A percentile compares a stretch with the other conserved stretches of the same genome.
Evolutionary conservation across 2,888 invertebrate species (phyloP).

Genomic region (Nomada ruficornis): DNA sequence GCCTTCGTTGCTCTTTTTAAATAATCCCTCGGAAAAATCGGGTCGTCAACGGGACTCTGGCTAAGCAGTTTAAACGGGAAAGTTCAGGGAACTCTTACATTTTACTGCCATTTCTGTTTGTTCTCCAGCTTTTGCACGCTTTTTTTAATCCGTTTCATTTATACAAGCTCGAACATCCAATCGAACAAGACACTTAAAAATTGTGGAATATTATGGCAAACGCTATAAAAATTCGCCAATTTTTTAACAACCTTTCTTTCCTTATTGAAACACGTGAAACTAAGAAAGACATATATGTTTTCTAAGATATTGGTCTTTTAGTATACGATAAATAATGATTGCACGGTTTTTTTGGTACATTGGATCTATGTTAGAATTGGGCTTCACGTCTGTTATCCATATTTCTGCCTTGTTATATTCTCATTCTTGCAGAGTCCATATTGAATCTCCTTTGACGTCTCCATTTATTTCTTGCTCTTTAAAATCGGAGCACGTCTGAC

Average conservation of each 20-base stretch:
- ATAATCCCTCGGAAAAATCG: conserved; percentile 6
- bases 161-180: not conserved
- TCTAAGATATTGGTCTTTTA: too few relatives aligned
- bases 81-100: not conserved
- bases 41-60: not conserved
- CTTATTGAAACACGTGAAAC: not conserved
- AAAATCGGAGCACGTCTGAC: conserved; percentile 30
- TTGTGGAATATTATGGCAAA: conserved; percentile 4
- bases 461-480: conserved; percentile 31
- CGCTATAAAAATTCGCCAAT: not conserved
- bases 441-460: conserved; percentile 3
- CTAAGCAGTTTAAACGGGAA: conserved; percentile 8
- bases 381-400: too few relatives aligned
- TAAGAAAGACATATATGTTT: too few relatives aligned
- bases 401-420: not conserved
- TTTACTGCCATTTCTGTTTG: conserved; percentile 8
- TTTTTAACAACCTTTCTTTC: too few relatives aligned
- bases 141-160: conserved; percentile 20
- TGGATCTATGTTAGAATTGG: too few relatives aligned
- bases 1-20: not conserved
- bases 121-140: not conserved
- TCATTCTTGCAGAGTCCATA: not conserved
- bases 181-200: not conserved
- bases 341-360: too few relatives aligned
- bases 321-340: too few relatives aligned